Evolutionary conservation across 2,113 vertebrate species (phyloP).

Genomic region (Ptyas mucosa): DNA sequence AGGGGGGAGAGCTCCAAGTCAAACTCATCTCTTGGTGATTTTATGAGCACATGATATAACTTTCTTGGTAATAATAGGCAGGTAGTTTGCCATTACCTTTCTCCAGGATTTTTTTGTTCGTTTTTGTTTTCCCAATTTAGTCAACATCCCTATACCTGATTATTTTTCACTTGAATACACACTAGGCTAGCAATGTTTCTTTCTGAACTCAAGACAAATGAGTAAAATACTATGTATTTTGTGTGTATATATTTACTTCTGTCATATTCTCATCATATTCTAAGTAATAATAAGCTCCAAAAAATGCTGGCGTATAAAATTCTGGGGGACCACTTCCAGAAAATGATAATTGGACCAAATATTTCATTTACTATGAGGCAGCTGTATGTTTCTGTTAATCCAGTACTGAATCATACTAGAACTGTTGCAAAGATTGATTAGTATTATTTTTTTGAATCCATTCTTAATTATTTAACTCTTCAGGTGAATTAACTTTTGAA

Average conservation of each 20-base stretch:
- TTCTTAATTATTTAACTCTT: not conserved
- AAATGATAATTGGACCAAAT: not conserved
- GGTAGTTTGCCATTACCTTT: not conserved
- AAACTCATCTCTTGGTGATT: not conserved
- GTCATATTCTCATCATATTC: not conserved
- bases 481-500: not conserved
- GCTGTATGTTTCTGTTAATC: not conserved
- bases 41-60: not conserved
- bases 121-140: not conserved
- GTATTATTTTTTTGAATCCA: not conserved
- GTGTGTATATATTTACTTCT: not conserved
- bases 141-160: not conserved
- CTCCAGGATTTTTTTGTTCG: not conserved
- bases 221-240: not conserved
- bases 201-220: not conserved
- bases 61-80: not conserved
- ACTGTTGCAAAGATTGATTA: not conserved
- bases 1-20: not conserved
- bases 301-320: not conserved
- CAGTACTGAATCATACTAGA: not conserved
- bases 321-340: not conserved
- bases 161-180: not conserved
- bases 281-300: not conserved
- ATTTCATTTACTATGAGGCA: not conserved
- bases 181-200: not conserved